Percentiles rank a stretch among this genome's conserved stretches.
Evolutionary conservation across 2,113 vertebrate species (phyloP).

Genomic region (Perca fluviatilis): DNA sequence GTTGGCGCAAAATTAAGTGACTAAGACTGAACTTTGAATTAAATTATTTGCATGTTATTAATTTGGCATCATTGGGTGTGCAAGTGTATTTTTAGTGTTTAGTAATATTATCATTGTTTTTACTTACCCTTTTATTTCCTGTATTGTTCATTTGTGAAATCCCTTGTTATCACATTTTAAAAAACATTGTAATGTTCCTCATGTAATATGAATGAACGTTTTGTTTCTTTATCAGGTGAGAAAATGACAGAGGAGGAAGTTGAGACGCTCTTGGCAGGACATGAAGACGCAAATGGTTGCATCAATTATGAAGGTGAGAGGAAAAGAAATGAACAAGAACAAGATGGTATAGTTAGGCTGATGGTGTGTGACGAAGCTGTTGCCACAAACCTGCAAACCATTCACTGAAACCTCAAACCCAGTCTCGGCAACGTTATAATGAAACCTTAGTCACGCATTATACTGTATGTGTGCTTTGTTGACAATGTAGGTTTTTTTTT

Average conservation of each 20-base stretch:
- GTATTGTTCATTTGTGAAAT: not conserved
- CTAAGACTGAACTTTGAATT: not conserved
- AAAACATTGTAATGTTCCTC: not conserved
- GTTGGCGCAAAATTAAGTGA: not conserved
- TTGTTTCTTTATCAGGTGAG: constrained; percentile 85
- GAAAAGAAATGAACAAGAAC: not conserved
- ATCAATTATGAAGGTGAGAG: constrained; percentile 96
- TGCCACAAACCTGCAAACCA: not conserved
- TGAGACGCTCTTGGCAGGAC: constrained; percentile 91
- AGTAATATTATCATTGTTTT: not conserved
- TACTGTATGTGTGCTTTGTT: not conserved
- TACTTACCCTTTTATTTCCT: not conserved
- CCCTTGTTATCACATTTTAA: not conserved
- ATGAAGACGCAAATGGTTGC: constrained; percentile 96
- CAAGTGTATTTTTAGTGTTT: not conserved
- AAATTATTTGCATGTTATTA: not conserved
- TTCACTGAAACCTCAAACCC: constrained; percentile 1
- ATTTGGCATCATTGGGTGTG: not conserved
- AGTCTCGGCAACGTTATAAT: not conserved
- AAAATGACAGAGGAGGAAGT: constrained; percentile 97
- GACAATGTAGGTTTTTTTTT: not conserved
- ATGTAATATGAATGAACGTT: not conserved
- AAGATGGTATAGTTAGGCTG: not conserved
- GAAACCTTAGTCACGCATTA: not conserved
- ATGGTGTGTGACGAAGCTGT: not conserved